Conservation (phyloP, 2,113 vertebrate genomes). For the Tonatia bakeri region DNA sequence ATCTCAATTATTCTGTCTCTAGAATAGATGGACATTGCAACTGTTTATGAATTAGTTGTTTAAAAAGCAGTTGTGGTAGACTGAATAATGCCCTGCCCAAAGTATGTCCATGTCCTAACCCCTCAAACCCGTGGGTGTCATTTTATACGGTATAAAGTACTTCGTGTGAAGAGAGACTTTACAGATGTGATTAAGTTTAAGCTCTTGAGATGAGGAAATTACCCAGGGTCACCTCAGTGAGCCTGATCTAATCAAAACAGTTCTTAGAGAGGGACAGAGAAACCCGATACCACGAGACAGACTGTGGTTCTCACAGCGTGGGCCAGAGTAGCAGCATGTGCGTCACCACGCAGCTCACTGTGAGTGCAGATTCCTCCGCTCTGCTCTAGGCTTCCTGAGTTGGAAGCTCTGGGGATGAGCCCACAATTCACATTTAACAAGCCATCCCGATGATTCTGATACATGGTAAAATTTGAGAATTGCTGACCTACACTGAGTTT, state of each 20-base stretch:
- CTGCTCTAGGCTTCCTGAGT: background rate
- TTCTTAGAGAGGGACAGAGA: background rate
- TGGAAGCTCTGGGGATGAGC: background rate
- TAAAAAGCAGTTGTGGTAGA: background rate
- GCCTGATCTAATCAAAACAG: background rate
- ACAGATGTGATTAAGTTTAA: background rate
- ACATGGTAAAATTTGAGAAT: slow-evolving; percentile 15
- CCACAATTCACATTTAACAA: background rate
- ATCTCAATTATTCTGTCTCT: background rate
- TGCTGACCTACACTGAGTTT: slow-evolving; percentile 19
- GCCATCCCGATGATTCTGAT: background rate
- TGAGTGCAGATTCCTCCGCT: background rate
- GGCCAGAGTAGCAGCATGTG: background rate
- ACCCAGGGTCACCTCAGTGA: background rate
- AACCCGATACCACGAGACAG: background rate
- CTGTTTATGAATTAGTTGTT: slow-evolving; percentile 11
- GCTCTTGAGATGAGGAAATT: background rate
- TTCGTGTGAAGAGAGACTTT: slow-evolving; percentile 10
- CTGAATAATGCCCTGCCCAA: background rate
- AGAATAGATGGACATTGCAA: background rate
- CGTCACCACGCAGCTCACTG: background rate
- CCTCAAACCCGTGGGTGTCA: background rate
- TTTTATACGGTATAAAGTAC: background rate
- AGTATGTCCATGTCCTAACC: background rate
- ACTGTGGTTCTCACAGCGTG: background rate